Evolutionary conservation across 2,888 invertebrate species (phyloP).

Genomic region (Heliothis peltigera): DNA sequence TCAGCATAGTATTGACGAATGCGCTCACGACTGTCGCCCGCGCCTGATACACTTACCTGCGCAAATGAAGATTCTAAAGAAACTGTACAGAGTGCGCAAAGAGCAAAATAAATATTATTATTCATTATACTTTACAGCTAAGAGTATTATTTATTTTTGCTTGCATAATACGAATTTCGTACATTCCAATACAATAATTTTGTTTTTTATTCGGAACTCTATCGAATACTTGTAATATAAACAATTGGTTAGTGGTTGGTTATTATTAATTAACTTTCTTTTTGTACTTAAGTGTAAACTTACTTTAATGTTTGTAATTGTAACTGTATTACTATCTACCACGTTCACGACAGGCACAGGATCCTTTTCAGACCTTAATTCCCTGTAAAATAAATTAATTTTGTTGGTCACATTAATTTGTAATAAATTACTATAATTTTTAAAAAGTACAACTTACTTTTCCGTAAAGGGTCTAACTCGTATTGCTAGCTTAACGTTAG

Average conservation of each 20-base stretch:
- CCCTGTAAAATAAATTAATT: conserved; percentile 74
- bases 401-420: background rate
- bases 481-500: conserved; percentile 91
- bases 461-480: conserved; percentile 91
- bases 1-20: conserved; percentile 91
- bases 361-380: conserved; percentile 80
- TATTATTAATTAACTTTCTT: background rate
- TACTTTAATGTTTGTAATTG: conserved; percentile 91
- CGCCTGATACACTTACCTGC: conserved; percentile 91
- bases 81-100: background rate
- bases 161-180: no score
- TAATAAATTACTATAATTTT: no score
- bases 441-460: conserved; percentile 83
- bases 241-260: background rate
- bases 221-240: background rate
- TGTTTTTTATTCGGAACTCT: background rate
- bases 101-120: background rate
- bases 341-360: conserved; percentile 82
- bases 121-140: no score
- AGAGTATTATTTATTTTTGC: no score
- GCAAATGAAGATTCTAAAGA: conserved; percentile 21
- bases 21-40: conserved; percentile 92
- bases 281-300: conserved; percentile 51
- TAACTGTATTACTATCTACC: conserved; percentile 84
- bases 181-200: no score